Conservation (phyloP, 2,797 vertebrate species). For the Lacerta agilis region DNA sequence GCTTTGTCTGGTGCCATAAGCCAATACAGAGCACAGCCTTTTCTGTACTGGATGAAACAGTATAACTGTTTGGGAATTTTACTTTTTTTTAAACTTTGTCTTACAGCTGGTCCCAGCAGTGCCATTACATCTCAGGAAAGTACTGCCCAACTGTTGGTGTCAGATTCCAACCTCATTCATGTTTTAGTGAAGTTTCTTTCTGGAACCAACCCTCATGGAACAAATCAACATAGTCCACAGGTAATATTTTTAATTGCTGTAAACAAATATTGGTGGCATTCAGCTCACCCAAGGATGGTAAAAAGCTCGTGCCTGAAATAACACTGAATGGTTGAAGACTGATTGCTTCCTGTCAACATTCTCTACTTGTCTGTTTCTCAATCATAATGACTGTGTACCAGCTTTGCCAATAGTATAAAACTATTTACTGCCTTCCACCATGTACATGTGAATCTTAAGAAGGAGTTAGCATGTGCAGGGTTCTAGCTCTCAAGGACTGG, state of each 20-base stretch:
- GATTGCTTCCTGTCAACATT: neutral
- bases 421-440: neutral
- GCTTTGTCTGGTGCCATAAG: neutral
- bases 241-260: constrained; percentile 67
- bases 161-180: constrained; percentile 93
- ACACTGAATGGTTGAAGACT: neutral
- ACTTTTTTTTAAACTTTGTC: constrained; percentile 32
- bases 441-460: neutral
- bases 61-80: neutral
- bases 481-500: neutral
- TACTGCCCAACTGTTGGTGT: constrained; percentile 95
- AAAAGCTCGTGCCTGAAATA: neutral
- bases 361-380: neutral
- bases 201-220: constrained; percentile 93
- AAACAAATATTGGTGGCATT: neutral
- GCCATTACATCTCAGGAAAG: constrained; percentile 90
- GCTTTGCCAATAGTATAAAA: neutral
- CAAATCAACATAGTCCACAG: constrained; percentile 96
- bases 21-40: neutral
- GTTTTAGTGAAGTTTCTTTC: constrained; percentile 98
- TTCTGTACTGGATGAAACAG: constrained; percentile 4
- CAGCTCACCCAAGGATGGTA: neutral
- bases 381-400: neutral
- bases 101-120: constrained; percentile 82
- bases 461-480: neutral